phyloP scores from a whole-genome alignment of 2,797 vertebrate species.

The Pitangus sulphuratus region DNA sequence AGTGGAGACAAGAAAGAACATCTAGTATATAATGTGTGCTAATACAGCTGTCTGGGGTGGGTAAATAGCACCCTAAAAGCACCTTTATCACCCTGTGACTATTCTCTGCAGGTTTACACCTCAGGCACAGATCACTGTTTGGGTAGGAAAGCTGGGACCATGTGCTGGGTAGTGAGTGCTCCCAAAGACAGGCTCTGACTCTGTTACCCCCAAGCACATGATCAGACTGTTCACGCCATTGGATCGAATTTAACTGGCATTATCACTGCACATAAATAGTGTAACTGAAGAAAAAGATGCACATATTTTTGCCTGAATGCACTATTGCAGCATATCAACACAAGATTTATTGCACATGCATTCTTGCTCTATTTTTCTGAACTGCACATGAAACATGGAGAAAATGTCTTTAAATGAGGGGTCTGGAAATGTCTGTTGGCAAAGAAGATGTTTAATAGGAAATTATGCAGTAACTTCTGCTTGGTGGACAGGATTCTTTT shows the following conservation, averaged over 20 bases:
- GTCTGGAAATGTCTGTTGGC: neutral
- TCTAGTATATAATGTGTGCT: accelerated
- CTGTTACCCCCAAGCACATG: accelerated
- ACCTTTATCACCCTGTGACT: neutral
- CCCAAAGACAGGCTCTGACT: neutral
- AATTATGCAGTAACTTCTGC: neutral
- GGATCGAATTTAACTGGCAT: neutral
- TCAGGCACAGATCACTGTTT: neutral
- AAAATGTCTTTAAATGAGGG: neutral
- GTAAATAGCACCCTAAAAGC: neutral
- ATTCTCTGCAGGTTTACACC: neutral
- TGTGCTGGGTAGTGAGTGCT: accelerated
- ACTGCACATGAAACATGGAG: neutral
- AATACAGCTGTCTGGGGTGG: neutral
- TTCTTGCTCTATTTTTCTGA: neutral
- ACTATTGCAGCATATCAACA: neutral
- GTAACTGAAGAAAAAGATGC: neutral
- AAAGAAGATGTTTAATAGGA: neutral
- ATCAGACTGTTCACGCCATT: neutral
- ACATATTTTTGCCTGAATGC: neutral
- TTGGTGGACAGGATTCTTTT: neutral
- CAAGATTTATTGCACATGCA: neutral
- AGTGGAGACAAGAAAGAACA: neutral
- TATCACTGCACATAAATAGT: neutral
- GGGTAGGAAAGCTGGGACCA: neutral